A percentile compares a stretch with the other conserved stretches of the same genome.
Evolutionary conservation across 2,797 vertebrate species (phyloP).

Genomic region (Tapirus indicus): DNA sequence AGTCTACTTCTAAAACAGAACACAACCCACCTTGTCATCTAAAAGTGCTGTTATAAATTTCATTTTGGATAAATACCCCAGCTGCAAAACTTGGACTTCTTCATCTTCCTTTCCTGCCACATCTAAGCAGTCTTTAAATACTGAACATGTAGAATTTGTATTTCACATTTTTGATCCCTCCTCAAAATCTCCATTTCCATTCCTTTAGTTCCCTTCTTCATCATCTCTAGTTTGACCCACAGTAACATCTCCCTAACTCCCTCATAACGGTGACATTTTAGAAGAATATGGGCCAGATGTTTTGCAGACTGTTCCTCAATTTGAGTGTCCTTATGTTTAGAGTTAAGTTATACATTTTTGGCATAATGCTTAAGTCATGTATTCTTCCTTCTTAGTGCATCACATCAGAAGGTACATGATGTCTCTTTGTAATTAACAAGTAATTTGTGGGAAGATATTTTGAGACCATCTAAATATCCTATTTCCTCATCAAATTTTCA

Average conservation of each 20-base stretch:
- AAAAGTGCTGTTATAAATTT: background rate
- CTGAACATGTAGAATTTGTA: constrained; percentile 2
- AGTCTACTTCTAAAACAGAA: background rate
- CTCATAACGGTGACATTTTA: background rate
- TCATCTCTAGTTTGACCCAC: background rate
- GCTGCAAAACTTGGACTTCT: background rate
- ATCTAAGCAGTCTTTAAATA: background rate
- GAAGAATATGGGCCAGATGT: background rate
- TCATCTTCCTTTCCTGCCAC: background rate
- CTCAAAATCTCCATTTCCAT: background rate
- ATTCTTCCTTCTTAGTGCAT: background rate
- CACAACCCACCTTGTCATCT: background rate
- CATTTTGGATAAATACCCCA: background rate
- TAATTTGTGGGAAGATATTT: constrained; percentile 61
- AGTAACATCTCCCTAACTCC: background rate
- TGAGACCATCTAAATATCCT: constrained; percentile 56
- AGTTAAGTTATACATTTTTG: constrained; percentile 43
- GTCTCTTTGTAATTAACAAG: constrained; percentile 65
- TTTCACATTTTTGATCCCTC: background rate
- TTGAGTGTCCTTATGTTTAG: constrained; percentile 36
- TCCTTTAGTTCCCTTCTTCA: background rate
- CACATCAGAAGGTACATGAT: background rate
- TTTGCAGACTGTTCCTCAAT: background rate
- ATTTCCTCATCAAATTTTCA: constrained; percentile 63
- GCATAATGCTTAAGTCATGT: constrained; percentile 16